Evolutionary conservation across 2,113 vertebrate species (phyloP).

Genomic region (Lycocorax pyrrhopterus): DNA sequence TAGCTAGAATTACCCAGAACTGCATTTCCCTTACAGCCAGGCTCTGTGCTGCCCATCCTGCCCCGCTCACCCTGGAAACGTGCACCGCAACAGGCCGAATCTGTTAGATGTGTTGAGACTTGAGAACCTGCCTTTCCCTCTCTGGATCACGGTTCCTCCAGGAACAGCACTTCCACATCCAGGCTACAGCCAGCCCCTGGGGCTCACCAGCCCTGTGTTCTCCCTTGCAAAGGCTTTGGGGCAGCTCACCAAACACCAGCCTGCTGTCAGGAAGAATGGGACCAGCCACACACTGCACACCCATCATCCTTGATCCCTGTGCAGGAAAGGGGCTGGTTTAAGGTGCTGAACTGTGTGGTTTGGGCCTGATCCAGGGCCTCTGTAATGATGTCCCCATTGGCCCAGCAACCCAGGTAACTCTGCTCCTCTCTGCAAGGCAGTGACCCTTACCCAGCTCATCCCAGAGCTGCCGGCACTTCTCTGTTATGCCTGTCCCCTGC

Average conservation of each 20-base stretch:
- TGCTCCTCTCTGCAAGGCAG: neutral
- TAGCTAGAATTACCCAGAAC: conserved; percentile 30
- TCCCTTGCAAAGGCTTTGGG: neutral
- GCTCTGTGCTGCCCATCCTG: neutral
- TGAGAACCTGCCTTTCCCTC: neutral
- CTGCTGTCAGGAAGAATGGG: neutral
- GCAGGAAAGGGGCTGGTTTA: neutral
- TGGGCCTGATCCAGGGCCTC: neutral
- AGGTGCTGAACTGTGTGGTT: neutral
- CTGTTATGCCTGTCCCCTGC: conserved; percentile 96
- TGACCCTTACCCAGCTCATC: conserved; percentile 86
- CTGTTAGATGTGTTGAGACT: neutral
- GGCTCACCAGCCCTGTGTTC: neutral
- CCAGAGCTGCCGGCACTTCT: conserved; percentile 98
- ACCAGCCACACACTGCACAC: neutral
- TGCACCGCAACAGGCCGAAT: neutral
- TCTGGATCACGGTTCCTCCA: neutral
- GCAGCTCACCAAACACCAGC: neutral
- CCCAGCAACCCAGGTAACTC: neutral
- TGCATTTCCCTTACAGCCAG: neutral
- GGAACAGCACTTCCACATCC: neutral
- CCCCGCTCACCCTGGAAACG: neutral
- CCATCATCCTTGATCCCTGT: neutral
- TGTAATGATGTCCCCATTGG: neutral
- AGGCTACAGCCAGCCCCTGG: neutral